Conservation (phyloP, 2,888 invertebrate genomes). For the Rhaphigaster nebulosa region DNA sequence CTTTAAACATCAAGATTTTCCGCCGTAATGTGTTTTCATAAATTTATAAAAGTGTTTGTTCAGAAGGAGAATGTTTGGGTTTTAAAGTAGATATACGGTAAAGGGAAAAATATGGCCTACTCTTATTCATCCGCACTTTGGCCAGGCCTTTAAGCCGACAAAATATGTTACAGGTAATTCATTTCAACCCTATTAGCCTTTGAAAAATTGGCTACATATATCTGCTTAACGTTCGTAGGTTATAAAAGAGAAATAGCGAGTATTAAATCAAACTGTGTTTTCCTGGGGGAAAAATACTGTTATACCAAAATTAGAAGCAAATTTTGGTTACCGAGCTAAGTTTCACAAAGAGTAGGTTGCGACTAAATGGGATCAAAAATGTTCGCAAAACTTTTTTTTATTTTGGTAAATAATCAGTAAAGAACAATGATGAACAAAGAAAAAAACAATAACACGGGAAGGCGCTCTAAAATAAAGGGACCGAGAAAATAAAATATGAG, state of each 20-base stretch:
- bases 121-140: neutral
- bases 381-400: no score
- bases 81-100: neutral
- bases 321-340: neutral
- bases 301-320: neutral
- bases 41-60: neutral
- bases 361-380: no score
- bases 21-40: neutral
- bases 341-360: no score
- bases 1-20: neutral
- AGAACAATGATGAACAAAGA: no score
- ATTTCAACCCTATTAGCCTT: neutral
- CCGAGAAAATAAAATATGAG: no score
- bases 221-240: neutral
- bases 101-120: neutral
- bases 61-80: neutral
- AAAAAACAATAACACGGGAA: no score
- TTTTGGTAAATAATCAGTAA: no score
- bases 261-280: neutral
- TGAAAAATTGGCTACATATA: neutral
- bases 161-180: slow-evolving; percentile 5
- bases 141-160: neutral
- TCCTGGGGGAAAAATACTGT: neutral
- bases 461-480: no score
- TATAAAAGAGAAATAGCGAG: neutral